These are phyloP conservation scores for Montifringilla adamsi DNA, from an alignment of 2,113 vertebrate species.

Conservation along the genomic window DNA sequence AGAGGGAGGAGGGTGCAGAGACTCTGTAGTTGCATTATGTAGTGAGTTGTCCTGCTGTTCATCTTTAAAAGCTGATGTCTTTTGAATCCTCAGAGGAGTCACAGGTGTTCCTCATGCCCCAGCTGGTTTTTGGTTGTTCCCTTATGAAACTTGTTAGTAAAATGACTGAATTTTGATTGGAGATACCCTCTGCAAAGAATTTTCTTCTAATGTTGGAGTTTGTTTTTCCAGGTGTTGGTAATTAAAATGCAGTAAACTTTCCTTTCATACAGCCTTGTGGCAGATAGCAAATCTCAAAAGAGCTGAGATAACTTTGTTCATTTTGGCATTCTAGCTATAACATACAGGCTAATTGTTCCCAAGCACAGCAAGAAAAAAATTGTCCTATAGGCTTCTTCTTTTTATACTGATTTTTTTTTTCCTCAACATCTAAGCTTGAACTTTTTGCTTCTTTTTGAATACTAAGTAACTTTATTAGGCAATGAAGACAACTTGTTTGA, in stretches of 20 bases:
- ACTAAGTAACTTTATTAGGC: background rate
- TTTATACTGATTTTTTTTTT: background rate
- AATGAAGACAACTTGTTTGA: background rate
- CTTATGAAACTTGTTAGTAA: background rate
- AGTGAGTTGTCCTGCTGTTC: background rate
- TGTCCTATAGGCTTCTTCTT: background rate
- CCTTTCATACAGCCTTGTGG: background rate
- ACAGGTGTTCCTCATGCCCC: background rate
- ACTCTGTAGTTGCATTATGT: background rate
- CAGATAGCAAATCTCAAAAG: background rate
- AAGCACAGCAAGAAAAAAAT: background rate
- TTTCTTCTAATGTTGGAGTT: conserved; percentile 13
- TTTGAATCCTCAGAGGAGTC: background rate
- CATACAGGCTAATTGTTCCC: background rate
- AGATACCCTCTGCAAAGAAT: background rate
- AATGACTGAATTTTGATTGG: background rate
- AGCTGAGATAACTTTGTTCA: background rate
- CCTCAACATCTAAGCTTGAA: background rate
- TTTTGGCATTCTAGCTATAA: background rate
- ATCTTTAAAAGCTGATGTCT: background rate
- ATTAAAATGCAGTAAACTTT: background rate
- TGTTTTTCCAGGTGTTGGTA: background rate
- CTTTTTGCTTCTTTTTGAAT: background rate
- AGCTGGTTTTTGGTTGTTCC: background rate
- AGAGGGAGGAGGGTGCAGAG: background rate